Evolutionary conservation across 2,113 vertebrate genomes (phyloP), one percentile per base, ranked within the genome.

Genomic region (Chaetodon trifascialis): DNA sequence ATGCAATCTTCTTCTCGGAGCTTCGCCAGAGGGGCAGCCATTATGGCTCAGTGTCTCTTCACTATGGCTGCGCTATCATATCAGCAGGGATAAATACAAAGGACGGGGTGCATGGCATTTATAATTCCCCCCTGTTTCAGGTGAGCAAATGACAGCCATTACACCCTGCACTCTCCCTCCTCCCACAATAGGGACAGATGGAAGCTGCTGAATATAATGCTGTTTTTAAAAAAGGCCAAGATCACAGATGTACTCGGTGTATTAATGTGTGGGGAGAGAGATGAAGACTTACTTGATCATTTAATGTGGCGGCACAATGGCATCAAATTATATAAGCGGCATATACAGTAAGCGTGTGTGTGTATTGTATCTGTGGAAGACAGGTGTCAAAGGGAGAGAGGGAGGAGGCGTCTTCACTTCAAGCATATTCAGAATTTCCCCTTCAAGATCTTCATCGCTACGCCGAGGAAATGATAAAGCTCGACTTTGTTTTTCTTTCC

Each of bases 121-220:
- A 86, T 88, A 89, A 91, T 90, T 89, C 84, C 84, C 88, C 75
- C 84, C 75, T 84, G 89, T 92, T 92, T 92, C 89, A 91, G 90
- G 90, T 92, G 90, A 89, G 90, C 59, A 93, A 93, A 92, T 93
- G 88, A 92, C 91, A 92, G 90, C 88, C 86, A 93, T 94, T 94
- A 93, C 76, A 80, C 64, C 72, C 88, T 62, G 86, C 88, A 91
- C 84, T 87, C 81, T 85, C 66, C 79, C 73, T 87, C 83, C 82
- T 77, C 46, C 83, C 88, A 90, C 90, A 89, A 91, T 76, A 75
- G 89, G 78, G 25, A 73, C 79, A 88, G 71, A 90, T 70, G 76
- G 65, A 86, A 68, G 83, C 72, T 19, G 71, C 76, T 80, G 85
- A 87, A 91, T 75, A 80, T 91, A 94, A 93, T 91, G 68, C 56